Conservation (phyloP, 2,888 invertebrate species). For the Steromphala cineraria region DNA sequence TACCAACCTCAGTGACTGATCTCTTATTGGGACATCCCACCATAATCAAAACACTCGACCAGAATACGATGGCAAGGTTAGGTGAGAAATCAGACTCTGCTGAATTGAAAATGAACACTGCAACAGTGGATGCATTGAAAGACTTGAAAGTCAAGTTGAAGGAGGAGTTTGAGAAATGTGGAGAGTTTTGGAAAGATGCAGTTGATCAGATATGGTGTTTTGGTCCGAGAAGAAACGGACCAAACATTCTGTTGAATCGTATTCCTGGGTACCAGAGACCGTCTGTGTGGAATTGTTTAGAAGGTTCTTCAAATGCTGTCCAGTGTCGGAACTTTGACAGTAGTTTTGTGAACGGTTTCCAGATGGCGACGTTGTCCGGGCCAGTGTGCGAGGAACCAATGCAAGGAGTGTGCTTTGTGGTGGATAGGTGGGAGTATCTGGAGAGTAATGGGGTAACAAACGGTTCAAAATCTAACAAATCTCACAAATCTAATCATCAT, state of each 20-base stretch:
- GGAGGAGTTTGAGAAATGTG: conserved; percentile 80
- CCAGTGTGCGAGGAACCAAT: conserved; percentile 98
- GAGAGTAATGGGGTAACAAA: background rate
- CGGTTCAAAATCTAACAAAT: background rate
- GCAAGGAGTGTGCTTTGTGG: conserved; percentile 90
- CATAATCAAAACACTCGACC: conserved; percentile 82
- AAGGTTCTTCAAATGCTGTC: conserved; percentile 13
- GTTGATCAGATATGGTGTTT: conserved; percentile 87
- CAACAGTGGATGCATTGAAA: conserved; percentile 63
- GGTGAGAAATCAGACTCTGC: conserved; percentile 26
- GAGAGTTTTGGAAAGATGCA: conserved; percentile 77
- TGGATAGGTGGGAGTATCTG: conserved; percentile 85
- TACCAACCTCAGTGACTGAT: conserved; percentile 84
- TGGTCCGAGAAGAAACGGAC: conserved; percentile 91
- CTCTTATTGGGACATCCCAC: conserved; percentile 84
- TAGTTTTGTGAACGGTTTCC: conserved; percentile 74
- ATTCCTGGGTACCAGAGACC: conserved; percentile 82
- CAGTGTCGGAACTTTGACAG: conserved; percentile 79
- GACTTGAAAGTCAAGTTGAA: conserved; percentile 79
- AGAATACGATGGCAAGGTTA: conserved; percentile 1
- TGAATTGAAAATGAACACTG: conserved; percentile 43
- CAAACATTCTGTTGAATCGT: conserved; percentile 91
- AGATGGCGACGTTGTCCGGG: conserved; percentile 88
- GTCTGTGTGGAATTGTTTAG: conserved; percentile 74
- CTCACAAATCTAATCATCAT: background rate